phyloP scores from a whole-genome alignment of 2,113 vertebrate genomes.

The Capreolus pygargus region DNA sequence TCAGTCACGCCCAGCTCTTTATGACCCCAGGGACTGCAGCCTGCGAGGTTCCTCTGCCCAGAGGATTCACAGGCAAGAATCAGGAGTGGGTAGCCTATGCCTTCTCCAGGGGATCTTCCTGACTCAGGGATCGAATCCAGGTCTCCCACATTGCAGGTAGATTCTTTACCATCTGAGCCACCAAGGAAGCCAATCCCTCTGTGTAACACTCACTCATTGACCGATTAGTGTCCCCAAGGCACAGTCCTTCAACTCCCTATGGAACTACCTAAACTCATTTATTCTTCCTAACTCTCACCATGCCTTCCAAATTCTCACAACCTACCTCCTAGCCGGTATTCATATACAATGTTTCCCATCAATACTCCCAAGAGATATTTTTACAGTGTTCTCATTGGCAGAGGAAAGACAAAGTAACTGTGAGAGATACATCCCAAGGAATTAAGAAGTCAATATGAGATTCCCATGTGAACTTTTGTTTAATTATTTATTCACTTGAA shows the following conservation, averaged over 20 bases:
- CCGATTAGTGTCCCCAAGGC: accelerated
- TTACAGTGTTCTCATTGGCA: not conserved
- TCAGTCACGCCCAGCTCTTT: not conserved
- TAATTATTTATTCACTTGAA: not conserved
- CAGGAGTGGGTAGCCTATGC: not conserved
- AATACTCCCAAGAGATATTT: not conserved
- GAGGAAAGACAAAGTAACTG: not conserved
- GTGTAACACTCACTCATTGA: accelerated
- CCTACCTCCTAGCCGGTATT: not conserved
- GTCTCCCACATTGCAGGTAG: not conserved
- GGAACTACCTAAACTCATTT: not conserved
- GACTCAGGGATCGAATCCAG: not conserved
- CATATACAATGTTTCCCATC: not conserved
- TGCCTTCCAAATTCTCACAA: not conserved
- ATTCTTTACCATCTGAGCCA: not conserved
- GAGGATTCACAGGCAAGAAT: not conserved
- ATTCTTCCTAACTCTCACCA: not conserved
- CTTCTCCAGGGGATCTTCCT: not conserved
- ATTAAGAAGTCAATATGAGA: not conserved
- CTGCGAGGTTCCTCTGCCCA: not conserved
- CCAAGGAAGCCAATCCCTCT: not conserved
- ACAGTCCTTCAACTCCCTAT: not conserved
- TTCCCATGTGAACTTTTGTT: not conserved
- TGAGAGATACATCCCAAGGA: not conserved
- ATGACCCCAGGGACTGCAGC: not conserved